Conservation (phyloP, 2,888 invertebrate species). For the Periphyllus acericola region DNA sequence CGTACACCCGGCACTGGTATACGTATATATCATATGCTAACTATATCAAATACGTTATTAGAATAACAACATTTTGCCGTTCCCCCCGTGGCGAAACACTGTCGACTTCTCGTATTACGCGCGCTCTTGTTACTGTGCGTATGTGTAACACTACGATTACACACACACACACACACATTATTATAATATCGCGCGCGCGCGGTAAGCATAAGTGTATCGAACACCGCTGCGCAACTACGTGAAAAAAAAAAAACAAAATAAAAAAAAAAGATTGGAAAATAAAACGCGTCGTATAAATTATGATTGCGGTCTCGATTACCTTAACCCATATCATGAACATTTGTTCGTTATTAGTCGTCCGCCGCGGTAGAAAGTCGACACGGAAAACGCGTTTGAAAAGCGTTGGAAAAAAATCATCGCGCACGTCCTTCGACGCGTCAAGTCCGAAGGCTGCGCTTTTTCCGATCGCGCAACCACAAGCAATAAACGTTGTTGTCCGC, state of each 20-base stretch:
- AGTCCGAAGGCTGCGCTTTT: too few relatives aligned
- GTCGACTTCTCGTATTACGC: constrained; percentile 33
- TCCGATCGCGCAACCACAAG: too few relatives aligned
- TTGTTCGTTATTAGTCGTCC: not conserved
- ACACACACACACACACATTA: not conserved
- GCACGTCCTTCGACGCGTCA: too few relatives aligned
- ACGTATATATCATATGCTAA: not conserved
- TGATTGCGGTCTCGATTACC: constrained; percentile 15
- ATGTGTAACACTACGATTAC: too few relatives aligned
- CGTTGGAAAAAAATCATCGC: not conserved
- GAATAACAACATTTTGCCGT: not conserved
- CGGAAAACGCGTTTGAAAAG: too few relatives aligned
- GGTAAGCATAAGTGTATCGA: not conserved
- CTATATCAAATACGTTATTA: not conserved
- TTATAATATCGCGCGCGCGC: not conserved
- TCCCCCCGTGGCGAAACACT: not conserved
- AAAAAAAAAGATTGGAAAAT: too few relatives aligned
- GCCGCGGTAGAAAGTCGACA: not conserved
- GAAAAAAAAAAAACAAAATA: not conserved
- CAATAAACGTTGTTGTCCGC: too few relatives aligned
- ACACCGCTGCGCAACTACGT: not conserved
- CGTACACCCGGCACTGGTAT: not conserved
- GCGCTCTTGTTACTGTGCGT: not conserved
- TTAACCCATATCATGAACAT: constrained; percentile 14
- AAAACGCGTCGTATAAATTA: too few relatives aligned